These are phyloP conservation scores for Cactoblastis cactorum DNA, from an alignment of 2,888 invertebrate genomes.

Conservation along the genomic window DNA sequence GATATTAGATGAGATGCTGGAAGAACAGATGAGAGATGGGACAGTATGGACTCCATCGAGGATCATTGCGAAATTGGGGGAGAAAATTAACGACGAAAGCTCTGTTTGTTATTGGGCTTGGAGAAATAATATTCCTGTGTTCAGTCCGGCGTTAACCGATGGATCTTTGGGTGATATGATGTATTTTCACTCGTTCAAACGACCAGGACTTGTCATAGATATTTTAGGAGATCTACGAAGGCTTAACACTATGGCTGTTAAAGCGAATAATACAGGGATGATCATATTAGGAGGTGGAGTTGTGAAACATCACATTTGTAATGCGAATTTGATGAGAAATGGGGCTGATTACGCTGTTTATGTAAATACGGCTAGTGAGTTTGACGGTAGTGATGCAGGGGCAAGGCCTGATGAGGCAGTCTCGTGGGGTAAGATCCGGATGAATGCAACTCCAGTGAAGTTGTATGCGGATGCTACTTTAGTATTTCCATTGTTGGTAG, in stretches of 20 bases:
- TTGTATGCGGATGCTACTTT: constrained; percentile 96
- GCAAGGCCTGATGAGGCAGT: constrained; percentile 99
- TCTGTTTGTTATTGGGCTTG: constrained; percentile 99
- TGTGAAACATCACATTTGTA: constrained; percentile 99
- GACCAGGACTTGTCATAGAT: constrained; percentile 95
- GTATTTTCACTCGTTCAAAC: constrained; percentile 97
- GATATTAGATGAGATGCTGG: constrained; percentile 91
- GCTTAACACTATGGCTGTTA: constrained; percentile 96
- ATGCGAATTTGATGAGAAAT: constrained; percentile 99
- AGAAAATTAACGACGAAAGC: constrained; percentile 92
- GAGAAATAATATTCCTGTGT: constrained; percentile 97
- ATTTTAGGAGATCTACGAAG: constrained; percentile 94
- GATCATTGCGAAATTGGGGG: constrained; percentile 85
- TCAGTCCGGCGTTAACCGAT: constrained; percentile 98
- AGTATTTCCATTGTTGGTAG: constrained; percentile 96
- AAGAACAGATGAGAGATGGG: constrained; percentile 88
- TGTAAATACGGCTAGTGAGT: constrained; percentile 96
- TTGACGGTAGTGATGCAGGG: constrained; percentile 98
- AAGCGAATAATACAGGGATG: constrained; percentile 95
- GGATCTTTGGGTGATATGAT: constrained; percentile 99
- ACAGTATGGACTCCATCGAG: constrained; percentile 91
- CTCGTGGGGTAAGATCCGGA: constrained; percentile 98
- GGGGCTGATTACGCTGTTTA: constrained; percentile 98
- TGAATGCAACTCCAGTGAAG: constrained; percentile 93
- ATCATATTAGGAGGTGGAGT: constrained; percentile 97